Evolutionary conservation across 2,797 vertebrate genomes (phyloP).

Genomic region (Zalophus californianus): DNA sequence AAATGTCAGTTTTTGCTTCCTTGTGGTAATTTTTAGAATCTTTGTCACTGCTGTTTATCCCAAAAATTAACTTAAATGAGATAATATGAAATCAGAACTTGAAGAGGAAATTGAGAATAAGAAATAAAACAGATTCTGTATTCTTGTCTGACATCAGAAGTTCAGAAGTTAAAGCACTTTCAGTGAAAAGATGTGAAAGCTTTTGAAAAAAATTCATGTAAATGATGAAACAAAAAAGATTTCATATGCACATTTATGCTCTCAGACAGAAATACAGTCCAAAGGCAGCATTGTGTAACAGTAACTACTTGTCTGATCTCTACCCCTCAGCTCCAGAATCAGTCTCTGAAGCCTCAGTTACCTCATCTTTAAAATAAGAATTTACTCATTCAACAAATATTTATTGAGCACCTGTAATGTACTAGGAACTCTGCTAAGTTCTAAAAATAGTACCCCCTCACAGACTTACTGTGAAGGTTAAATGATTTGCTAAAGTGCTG

Average conservation of each 20-base stretch:
- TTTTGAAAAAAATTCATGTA: constrained; percentile 5
- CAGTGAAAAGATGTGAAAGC: background rate
- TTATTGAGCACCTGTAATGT: background rate
- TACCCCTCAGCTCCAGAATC: background rate
- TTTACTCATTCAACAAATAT: background rate
- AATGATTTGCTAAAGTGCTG: background rate
- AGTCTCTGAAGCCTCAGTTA: background rate
- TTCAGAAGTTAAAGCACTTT: constrained; percentile 31
- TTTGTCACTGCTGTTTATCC: background rate
- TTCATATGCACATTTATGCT: background rate
- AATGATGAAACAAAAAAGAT: constrained; percentile 2
- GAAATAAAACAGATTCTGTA: background rate
- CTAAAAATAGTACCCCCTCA: background rate
- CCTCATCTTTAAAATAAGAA: background rate
- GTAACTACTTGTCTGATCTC: background rate
- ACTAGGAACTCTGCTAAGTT: background rate
- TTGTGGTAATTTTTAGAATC: background rate
- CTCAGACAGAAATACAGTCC: background rate
- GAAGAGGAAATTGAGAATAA: constrained; percentile 31
- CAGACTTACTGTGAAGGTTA: background rate
- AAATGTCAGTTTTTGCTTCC: constrained; percentile 3
- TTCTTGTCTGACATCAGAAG: constrained; percentile 13
- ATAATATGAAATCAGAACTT: constrained; percentile 47
- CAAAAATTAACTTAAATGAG: constrained; percentile 1
- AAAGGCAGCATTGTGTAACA: background rate